phyloP scores from a whole-genome alignment of 2,797 vertebrate genomes.

The Arremon aurantiirostris region DNA sequence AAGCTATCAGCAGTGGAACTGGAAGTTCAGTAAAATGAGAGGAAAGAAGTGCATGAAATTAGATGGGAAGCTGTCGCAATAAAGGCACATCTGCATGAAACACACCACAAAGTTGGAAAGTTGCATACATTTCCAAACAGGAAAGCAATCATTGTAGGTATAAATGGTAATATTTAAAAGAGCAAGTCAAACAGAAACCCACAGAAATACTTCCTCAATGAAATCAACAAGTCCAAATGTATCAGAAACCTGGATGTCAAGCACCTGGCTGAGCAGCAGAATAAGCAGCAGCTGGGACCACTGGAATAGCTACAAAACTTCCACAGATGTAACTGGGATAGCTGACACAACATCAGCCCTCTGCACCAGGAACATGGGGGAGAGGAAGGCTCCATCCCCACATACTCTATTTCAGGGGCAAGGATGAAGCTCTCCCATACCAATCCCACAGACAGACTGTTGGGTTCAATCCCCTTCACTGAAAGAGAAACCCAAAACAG shows the following conservation, averaged over 20 bases:
- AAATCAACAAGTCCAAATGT: neutral
- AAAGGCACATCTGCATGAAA: neutral
- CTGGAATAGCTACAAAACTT: neutral
- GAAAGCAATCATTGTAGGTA: neutral
- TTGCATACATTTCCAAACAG: neutral
- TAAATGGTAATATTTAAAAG: slow-evolving; percentile 6
- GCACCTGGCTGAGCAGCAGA: neutral
- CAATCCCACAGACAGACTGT: neutral
- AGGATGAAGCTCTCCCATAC: neutral
- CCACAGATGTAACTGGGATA: neutral
- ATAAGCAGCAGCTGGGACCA: neutral
- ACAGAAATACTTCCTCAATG: neutral
- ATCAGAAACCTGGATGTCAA: neutral
- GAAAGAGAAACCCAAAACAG: neutral
- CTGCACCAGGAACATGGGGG: neutral
- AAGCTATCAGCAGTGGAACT: neutral
- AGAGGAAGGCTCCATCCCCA: neutral
- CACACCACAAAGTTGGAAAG: neutral
- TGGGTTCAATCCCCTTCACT: neutral
- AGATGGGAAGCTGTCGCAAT: neutral
- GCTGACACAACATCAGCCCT: neutral
- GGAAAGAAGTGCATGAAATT: neutral
- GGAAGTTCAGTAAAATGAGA: neutral
- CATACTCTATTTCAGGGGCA: neutral
- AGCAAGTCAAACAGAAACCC: slow-evolving; percentile 2